A percentile compares a stretch with the other conserved stretches of the same genome.
Conservation (phyloP, 2,113 vertebrate species). For the Catharus minimus region DNA sequence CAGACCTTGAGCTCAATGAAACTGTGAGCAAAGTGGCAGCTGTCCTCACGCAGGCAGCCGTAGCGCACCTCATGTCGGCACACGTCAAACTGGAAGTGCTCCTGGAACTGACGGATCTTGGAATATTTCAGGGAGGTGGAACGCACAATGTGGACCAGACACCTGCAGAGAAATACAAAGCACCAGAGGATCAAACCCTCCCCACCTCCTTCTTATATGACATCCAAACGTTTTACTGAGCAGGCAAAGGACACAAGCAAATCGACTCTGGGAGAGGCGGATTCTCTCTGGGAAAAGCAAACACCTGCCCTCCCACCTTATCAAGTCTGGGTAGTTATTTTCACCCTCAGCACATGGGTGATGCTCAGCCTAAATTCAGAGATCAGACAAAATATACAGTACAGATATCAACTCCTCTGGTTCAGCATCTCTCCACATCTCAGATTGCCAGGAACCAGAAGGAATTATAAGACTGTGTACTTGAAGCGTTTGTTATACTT, state of each 20-base stretch:
- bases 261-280: not conserved
- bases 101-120: constrained; percentile 88
- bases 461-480: not conserved
- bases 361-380: not conserved
- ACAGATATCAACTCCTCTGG: not conserved
- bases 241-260: not conserved
- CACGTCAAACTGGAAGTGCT: constrained; percentile 83
- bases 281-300: not conserved
- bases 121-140: constrained; percentile 83
- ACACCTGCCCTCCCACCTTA: not conserved
- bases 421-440: not conserved
- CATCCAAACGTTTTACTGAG: not conserved
- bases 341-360: not conserved
- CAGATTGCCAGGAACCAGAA: not conserved
- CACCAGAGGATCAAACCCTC: not conserved
- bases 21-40: constrained; percentile 89
- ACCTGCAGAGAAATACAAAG: constrained; percentile 72
- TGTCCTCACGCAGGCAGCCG: constrained; percentile 83
- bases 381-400: not conserved
- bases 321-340: not conserved
- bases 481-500: not conserved
- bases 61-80: constrained; percentile 86
- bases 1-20: constrained; percentile 92
- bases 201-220: not conserved
- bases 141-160: constrained; percentile 88